Base-by-base conservation (phyloP, 1,140 invertebrate species). In the Cataglyphis hispanica region DNA sequence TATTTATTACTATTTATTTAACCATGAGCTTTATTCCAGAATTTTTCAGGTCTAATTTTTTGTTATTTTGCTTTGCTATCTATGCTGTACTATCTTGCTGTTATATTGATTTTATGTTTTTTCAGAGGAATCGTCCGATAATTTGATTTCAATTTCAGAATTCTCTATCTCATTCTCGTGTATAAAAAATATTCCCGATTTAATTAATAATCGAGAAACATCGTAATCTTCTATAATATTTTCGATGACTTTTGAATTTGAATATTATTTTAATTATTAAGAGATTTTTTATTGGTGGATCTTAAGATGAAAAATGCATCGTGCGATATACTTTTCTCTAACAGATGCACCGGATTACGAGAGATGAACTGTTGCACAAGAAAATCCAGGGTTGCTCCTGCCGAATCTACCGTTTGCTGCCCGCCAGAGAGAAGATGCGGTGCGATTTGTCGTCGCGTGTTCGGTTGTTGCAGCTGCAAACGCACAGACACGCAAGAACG, bases 371-470 rank as follows among this genome's bases (percentile, higher is more conserved):
- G 93, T 76, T 94, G 92, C 69, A 86, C 86, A 74, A 91, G 85
- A 75, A 87, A 85, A 84, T 74, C 92, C 11, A 88, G 92, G 43
- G 83, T 95, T n/a, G 92, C 92, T 7, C 93, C 94, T 0, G 92
- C 91, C n/a, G 94, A 93, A 58, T 76, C 72, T 13, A 60, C 46
- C 16, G 40, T 46, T 34, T 94, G 94, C 80, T 94, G 93, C 84
- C 93, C 93, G 8, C 92, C 94, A 2, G 92, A 93, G 70, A 89
- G 93, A 72, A 90, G 92, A 85, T 93, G 94, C 84, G 91, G 91
- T 40, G 89, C 91, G 2, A 74, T 94, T 19, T 94, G 94, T 64
- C 86, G 92, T n/a, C 87, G 92, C 40, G 63, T 93, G 5, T 93
- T 93, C 83, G 77, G 64, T 77, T 91, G 89, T 27, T 92, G 90